A percentile compares a stretch with the other conserved stretches of the same genome.
Conservation (phyloP, 2,797 vertebrate species). For the Natrix natrix region DNA sequence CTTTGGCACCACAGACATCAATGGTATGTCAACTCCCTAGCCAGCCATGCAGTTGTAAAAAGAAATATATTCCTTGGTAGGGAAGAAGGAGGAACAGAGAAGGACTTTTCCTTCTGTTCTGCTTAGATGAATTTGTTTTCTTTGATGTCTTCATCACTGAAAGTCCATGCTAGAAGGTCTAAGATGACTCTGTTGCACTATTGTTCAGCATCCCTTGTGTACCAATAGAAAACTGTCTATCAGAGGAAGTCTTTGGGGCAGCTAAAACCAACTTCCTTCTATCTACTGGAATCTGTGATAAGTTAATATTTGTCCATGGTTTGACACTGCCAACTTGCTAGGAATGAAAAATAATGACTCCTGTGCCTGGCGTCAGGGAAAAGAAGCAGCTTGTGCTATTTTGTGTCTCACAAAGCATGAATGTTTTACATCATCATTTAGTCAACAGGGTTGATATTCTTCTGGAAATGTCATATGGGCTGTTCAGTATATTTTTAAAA, state of each 20-base stretch:
- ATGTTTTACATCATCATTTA: constrained; percentile 29
- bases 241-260: neutral
- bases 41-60: neutral
- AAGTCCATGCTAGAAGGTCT: neutral
- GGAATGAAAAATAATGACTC: neutral
- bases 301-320: neutral
- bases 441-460: neutral
- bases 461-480: constrained; percentile 17
- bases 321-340: neutral
- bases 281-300: neutral
- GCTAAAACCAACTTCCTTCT: neutral
- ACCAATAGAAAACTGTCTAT: neutral
- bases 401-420: neutral
- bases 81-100: neutral
- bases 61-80: neutral
- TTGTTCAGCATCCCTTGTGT: neutral
- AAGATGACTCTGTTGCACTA: neutral
- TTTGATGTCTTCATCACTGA: neutral
- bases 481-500: neutral
- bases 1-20: neutral
- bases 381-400: neutral
- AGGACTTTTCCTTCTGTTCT: neutral
- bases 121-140: neutral
- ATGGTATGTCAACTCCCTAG: neutral
- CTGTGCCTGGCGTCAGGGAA: neutral